Conservation (phyloP, 2,888 invertebrate genomes). For the Acutogordius australiensis region DNA sequence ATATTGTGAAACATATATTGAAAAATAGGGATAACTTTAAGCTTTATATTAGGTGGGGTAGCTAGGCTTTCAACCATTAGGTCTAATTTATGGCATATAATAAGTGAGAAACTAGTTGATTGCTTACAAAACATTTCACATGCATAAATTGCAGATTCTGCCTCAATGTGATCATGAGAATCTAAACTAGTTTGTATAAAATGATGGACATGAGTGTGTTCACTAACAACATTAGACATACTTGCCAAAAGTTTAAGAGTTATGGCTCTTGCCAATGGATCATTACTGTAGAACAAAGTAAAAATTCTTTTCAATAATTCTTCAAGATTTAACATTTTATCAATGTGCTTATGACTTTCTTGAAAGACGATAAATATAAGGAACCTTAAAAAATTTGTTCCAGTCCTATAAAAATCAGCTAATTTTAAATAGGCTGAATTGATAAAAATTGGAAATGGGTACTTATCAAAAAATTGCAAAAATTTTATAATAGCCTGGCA, state of each 20-base stretch:
- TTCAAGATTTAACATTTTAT: slow-evolving; percentile 10
- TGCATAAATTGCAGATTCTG: not conserved
- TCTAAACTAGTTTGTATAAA: slow-evolving; percentile 9
- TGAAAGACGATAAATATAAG: not conserved
- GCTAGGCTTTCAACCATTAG: not conserved
- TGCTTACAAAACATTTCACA: not conserved
- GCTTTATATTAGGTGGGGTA: not conserved
- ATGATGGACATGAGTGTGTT: not conserved
- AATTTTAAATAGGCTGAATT: slow-evolving; percentile 2
- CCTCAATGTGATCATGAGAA: slow-evolving; percentile 4
- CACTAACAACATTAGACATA: not conserved
- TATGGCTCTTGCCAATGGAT: not conserved
- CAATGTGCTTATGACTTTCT: slow-evolving; percentile 7
- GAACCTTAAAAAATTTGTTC: not conserved
- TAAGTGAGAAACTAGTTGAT: not conserved
- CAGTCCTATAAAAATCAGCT: not conserved
- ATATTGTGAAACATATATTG: not conserved
- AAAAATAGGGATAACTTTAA: not conserved
- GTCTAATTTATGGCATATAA: not conserved
- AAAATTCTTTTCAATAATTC: slow-evolving; percentile 7
- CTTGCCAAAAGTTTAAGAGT: not conserved
- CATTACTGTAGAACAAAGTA: not conserved
- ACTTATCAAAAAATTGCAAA: slow-evolving; percentile 9
- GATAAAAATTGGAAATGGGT: slow-evolving; percentile 5
- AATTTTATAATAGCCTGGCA: slow-evolving; percentile 6